Base-by-base conservation (phyloP, 2,888 invertebrate species). In the Asteroscopus sphinx region DNA sequence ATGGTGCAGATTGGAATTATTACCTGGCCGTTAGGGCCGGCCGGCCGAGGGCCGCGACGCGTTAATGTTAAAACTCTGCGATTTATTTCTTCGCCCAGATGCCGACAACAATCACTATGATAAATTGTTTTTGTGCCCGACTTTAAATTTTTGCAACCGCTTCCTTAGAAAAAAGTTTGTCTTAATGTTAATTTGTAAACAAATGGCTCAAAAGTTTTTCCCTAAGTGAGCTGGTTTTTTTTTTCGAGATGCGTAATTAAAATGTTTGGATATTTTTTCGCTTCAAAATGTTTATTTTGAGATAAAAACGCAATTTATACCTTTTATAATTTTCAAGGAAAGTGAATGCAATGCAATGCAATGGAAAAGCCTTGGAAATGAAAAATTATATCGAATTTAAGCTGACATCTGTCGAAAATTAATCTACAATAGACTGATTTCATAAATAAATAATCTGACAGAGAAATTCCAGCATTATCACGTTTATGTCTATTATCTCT, bases 1-100 rank as follows among this genome's bases (percentile, higher is more conserved):
- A 82, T 74, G 85, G 79, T 89, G 83, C 90, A 89, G 92, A 91
- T 92, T 91, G 92, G 80, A 89, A 85, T 93, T 90, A 93, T 93
- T 92, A 91, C 92, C 92, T 92, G 91, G 82, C 73, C 82, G 78
- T 80, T 73, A 70, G 73, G 67, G 48, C 73, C 68, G 68, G 59
- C 64, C 62, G 71, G 64, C 59, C 54, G 58, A 62, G 51, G 48
- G 45, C 65, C 55, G 45, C 47, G 68, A 59, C 68, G 67, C 73
- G 80, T 78, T 88, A 88, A 90, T 87, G 88, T 83, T 83, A 81
- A 87, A 92, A 92, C 89, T 90, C 86, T 35, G 74, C 81, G 86
- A 92, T 92, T 94, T 93, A 91, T 91, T 87, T 81, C 77, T 70
- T 75, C 79, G 79, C 82, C 89, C 93, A 91, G 92, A 87, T 92